A percentile compares a stretch with the other conserved stretches of the same genome.
Conservation (phyloP, 2,113 vertebrate genomes). For the Brachionichthys hirsutus region DNA sequence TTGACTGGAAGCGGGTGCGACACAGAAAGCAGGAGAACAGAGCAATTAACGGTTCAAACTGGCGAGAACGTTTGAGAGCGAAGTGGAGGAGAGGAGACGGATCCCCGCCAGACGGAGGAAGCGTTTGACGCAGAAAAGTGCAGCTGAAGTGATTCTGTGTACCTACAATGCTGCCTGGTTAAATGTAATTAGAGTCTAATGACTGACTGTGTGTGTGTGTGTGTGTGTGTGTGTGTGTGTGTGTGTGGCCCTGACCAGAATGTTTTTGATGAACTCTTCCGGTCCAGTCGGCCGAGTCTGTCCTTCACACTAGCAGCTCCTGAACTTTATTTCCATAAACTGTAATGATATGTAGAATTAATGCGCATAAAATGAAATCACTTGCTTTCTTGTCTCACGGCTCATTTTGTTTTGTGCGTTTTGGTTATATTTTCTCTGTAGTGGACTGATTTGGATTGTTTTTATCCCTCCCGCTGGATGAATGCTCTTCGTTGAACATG, state of each 20-base stretch:
- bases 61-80: constrained; percentile 11
- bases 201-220: constrained; percentile 2
- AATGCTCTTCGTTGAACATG: too few relatives aligned
- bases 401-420: too few relatives aligned
- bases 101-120: constrained; percentile 6
- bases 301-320: too few relatives aligned
- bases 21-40: constrained; percentile 36
- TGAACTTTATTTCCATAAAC: too few relatives aligned
- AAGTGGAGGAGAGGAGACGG: constrained; percentile 15
- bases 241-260: constrained; percentile 1
- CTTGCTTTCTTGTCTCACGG: too few relatives aligned
- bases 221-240: constrained; percentile 5
- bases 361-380: too few relatives aligned
- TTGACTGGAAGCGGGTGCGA: constrained; percentile 49
- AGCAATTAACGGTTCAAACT: constrained; percentile 51
- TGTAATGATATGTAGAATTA: too few relatives aligned
- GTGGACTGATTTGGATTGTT: too few relatives aligned
- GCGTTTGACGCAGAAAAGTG: constrained; percentile 32
- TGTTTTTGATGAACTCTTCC: not conserved
- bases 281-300: too few relatives aligned
- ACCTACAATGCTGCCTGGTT: constrained; percentile 1
- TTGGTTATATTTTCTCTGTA: too few relatives aligned
- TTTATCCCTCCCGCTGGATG: too few relatives aligned
- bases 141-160: constrained; percentile 26
- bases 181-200: constrained; percentile 30